Percentiles rank a stretch among this genome's conserved stretches.
Evolutionary conservation across 2,113 vertebrate species (phyloP).

Genomic region (Kobus ellipsiprymnus): DNA sequence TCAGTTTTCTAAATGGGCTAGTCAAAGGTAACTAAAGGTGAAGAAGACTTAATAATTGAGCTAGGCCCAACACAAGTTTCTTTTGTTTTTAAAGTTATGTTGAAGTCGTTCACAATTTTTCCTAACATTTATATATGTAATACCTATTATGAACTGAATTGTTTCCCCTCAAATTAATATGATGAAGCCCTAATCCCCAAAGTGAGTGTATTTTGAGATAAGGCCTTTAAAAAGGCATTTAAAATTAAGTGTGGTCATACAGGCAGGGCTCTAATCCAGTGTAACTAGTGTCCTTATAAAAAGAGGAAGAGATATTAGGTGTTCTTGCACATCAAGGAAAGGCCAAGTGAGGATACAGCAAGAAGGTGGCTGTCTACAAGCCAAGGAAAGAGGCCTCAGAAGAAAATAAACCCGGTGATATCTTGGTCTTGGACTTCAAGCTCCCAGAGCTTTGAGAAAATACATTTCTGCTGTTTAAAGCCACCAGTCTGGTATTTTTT

Average conservation of each 20-base stretch:
- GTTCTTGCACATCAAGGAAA: neutral
- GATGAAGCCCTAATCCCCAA: neutral
- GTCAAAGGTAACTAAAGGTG: neutral
- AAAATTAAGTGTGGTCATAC: neutral
- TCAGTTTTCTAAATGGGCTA: neutral
- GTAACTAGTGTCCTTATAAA: neutral
- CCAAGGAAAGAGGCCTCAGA: neutral
- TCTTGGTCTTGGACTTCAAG: neutral
- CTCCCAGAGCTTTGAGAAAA: neutral
- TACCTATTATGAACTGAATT: neutral
- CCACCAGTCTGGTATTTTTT: neutral
- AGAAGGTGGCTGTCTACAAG: neutral
- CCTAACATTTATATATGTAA: neutral
- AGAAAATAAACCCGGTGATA: neutral
- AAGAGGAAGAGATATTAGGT: neutral
- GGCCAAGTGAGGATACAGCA: neutral
- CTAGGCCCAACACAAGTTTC: neutral
- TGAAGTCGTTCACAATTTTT: conserved; percentile 4
- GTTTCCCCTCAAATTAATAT: neutral
- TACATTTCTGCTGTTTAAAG: neutral
- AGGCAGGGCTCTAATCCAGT: neutral
- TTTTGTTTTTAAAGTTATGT: neutral
- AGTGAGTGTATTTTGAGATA: neutral
- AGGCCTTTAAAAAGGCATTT: neutral
- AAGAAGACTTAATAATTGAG: neutral